Evolutionary conservation across 2,888 invertebrate genomes (phyloP), one percentile per base, ranked within the genome.

Genomic region (Agrenia bidenticulata): DNA sequence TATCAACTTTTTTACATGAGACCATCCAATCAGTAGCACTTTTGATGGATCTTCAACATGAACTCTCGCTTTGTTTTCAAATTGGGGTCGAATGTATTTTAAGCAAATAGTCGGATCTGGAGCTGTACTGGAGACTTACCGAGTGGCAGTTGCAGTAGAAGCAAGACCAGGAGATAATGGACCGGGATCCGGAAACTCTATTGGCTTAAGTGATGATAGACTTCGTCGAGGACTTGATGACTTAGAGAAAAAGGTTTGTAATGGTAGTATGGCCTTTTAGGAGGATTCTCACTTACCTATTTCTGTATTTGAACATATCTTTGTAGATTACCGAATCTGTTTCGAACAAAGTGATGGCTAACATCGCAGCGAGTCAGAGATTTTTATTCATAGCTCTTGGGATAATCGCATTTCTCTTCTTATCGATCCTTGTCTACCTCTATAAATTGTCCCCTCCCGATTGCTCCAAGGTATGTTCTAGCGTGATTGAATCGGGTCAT

Each of bases 161-260:
- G 37, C 64, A 19, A 63, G 69, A 49, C 42, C 71, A 2, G 68
- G 68, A 50, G 71, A 71, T 54, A 68, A 55, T 26, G 68, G 61
- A 17, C 26, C 57, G 13, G 57, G 60, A 32, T 11, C 32, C 11
- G 64, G 66, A 27, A 56, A 49, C 4, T 64, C 59, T 15, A 62
- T 73, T 2, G 67, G 72, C 2, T 67, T 76, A 69, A 70, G 66
- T 59, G 73, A 76, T 58, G 76, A 74, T n/a, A 72, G 69, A 53
- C 73, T 75, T 66, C 55, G 71, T 24, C 67, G 69, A 55, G 73
- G 70, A 23, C 57, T 76, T 21, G 70, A 68, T 21, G 69, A 76
- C 57, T 72, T 76, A 64, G 74, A 76, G 61, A 69, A 67, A 60
- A 71, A 73, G 72, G 74, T 76, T 51, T 57, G 63, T n/a, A 7